Base-by-base conservation (phyloP, 2,888 invertebrate species). In the Zeuzera pyrina region DNA sequence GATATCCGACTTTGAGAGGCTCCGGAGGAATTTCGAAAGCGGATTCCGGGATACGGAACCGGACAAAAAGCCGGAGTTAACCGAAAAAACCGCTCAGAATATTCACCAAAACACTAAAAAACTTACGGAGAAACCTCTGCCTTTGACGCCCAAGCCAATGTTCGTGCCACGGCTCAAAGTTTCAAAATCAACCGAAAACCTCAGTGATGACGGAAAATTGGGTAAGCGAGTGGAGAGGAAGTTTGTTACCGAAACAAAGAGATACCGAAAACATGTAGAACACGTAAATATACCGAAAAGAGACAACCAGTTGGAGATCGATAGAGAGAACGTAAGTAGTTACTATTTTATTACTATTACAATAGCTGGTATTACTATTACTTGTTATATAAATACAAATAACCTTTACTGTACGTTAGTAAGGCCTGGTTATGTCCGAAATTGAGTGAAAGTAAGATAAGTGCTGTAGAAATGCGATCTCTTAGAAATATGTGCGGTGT, bases 261-360 rank as follows among this genome's bases (percentile, higher is more conserved):
- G 57, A 26, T 52, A 50, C 3, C 52, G 53, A 21, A 30, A 39
- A 6, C 49, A 45, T 21, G 30, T 16, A 27, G 38, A 21, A 35
- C 50, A 47, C 0, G 48, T 63, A 12, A 63, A 56, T 21, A n/a
- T 65, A 12, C 61, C 64, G 2, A 76, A 59, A 39, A 63, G 52
- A 30, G 57, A 60, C 7, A 65, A 54, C 10, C 81, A 81, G 24
- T 31, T 81, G 28, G 77, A 81, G 30, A 56, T 70, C 5, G 81
- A 83, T 31, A 57, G 64, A 45, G 74, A 81, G 28, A 83, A 83
- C 40, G 84, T 84, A 11, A 83, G 84, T 84, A 50, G 8, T 11
- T 24, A 34, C 35, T 22, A 31, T 22, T 10, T 14, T 35, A 12
- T 5, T 26, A n/a, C n/a, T n/a, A n/a, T n/a, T n/a, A n/a, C n/a